phyloP scores from a whole-genome alignment of 2,888 invertebrate genomes.

The Calameuta pallipes region DNA sequence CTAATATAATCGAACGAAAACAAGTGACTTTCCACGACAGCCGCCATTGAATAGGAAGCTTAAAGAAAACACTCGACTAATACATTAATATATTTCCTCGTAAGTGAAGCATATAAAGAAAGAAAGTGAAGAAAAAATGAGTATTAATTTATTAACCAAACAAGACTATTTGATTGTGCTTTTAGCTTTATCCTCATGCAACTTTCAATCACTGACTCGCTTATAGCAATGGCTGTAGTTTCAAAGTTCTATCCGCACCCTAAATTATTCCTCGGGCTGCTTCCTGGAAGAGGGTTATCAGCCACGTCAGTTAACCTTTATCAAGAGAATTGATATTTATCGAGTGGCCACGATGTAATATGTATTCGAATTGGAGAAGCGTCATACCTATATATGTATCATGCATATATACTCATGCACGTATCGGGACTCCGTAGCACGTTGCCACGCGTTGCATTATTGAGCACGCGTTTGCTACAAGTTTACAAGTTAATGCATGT shows the following conservation, averaged over 20 bases:
- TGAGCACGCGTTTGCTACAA: constrained; percentile 10
- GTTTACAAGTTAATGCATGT: constrained; percentile 16
- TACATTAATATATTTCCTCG: not conserved
- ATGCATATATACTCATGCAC: not conserved
- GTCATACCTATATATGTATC: not conserved
- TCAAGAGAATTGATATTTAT: not conserved
- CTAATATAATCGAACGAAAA: not conserved
- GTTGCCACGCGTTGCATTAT: not conserved
- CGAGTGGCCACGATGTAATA: not conserved
- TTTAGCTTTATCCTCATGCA: not conserved
- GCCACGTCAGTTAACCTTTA: not conserved
- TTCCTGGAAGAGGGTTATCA: not conserved
- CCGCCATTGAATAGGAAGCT: not conserved
- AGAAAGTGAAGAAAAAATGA: not conserved
- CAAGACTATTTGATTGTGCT: not conserved
- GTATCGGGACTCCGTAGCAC: not conserved
- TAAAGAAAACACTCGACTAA: not conserved
- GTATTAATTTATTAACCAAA: not conserved
- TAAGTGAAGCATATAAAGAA: not conserved
- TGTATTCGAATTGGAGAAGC: not conserved
- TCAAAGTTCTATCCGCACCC: not conserved
- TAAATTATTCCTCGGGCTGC: not conserved
- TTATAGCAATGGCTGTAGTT: not conserved
- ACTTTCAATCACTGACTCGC: not conserved
- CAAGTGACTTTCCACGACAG: not conserved